Base-by-base conservation (phyloP, 2,113 vertebrate species). In the Alligator mississippiensis region DNA sequence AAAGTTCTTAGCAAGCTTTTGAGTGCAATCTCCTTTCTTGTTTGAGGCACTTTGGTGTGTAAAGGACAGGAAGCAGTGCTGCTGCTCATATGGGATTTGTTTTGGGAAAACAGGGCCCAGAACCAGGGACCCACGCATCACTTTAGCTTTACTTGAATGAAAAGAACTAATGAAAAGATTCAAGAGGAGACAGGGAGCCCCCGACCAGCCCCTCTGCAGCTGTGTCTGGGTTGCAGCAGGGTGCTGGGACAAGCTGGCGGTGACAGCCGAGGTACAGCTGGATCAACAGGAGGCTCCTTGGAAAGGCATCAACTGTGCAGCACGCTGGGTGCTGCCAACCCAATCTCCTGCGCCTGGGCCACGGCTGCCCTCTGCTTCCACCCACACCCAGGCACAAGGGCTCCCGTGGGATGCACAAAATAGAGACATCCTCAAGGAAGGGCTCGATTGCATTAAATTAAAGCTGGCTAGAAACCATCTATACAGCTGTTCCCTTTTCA, bases 161-260 rank as follows among this genome's bases (percentile, higher is more conserved):
- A 80, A 85, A 85, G 77, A 57, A 88, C 47, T 87, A 5, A 63
- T 0, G 2, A 74, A 27, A 30, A 47, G 18, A 47, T 19, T 47
- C 70, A 57, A 2, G 9, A 14, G 6, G 1, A 2, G 61, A 59
- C 2, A 0, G 11, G 54, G 58, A 87, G 1, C 30, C 3, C 8
- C 54, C 63, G 7, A 2, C 17, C 62, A 11, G 34, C 72, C 74
- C 38, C 5, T 24, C 24, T 47, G 34, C 47, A 19, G 21, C 34
- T 24, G 12, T 11, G 47, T 74, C 70, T 74, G 70, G 24, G 11
- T 12, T 13, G 21, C 25, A 13, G 12, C 47, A 47, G 7, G 47
- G 47, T 47, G 47, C 47, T 47, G 47, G 47, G 47, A 47, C 47
- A 47, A 47, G 47, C 47, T 47, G 47, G 47, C 47, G 47, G 47